Conservation (phyloP, 2,797 vertebrate species). For the Yasuhikotakia modesta region DNA sequence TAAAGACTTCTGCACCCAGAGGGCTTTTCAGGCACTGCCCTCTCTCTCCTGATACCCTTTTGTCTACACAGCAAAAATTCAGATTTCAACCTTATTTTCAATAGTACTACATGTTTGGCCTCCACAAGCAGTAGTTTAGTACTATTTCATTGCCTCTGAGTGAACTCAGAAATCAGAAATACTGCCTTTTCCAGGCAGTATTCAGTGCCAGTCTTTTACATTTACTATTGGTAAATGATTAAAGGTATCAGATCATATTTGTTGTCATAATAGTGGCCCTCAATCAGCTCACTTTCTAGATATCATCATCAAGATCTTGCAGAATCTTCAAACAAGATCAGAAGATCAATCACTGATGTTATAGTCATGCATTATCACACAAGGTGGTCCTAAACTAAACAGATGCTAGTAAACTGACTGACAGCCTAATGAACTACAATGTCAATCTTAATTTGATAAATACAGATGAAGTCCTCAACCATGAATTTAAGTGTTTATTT, state of each 20-base stretch:
- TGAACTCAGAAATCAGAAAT: too few relatives aligned
- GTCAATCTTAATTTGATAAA: background rate
- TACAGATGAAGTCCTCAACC: background rate
- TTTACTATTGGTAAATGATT: too few relatives aligned
- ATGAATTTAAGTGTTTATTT: constrained; percentile 10
- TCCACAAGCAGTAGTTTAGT: background rate
- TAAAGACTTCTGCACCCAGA: constrained; percentile 8
- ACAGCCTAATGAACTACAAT: constrained; percentile 16
- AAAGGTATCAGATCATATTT: too few relatives aligned
- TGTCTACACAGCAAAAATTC: background rate
- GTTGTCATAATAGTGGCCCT: too few relatives aligned
- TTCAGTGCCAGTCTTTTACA: too few relatives aligned
- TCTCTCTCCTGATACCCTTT: background rate
- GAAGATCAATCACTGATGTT: constrained; percentile 24
- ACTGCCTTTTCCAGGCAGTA: too few relatives aligned
- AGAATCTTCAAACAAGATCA: too few relatives aligned
- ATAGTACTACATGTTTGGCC: background rate
- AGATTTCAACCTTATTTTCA: background rate
- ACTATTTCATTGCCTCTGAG: background rate
- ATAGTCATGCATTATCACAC: background rate
- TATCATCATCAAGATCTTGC: too few relatives aligned
- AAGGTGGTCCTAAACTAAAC: constrained; percentile 5
- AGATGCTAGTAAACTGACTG: constrained; percentile 19
- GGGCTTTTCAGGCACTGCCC: constrained; percentile 13
- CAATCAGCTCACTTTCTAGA: too few relatives aligned